Conservation (phyloP, 2,797 vertebrate genomes). For the Sandelia bainsii region DNA sequence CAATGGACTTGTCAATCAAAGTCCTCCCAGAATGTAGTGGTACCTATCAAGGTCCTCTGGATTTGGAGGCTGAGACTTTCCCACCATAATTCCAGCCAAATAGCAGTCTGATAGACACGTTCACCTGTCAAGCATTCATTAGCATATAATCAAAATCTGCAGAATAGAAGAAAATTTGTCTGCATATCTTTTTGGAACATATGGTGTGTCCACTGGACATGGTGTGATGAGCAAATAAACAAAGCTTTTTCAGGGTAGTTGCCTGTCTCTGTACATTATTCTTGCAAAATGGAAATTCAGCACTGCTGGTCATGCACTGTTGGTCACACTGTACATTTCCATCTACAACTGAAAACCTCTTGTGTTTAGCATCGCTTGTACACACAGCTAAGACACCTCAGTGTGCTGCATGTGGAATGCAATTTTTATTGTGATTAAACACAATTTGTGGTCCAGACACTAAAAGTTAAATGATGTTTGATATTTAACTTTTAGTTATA, state of each 20-base stretch:
- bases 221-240: conserved; percentile 41
- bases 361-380: conserved; percentile 11
- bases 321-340: conserved; percentile 34
- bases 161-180: conserved; percentile 15
- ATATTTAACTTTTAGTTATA: background rate
- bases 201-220: conserved; percentile 3
- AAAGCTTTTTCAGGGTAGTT: conserved; percentile 15
- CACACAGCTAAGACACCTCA: conserved; percentile 1
- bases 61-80: conserved; percentile 15
- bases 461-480: background rate
- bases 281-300: conserved; percentile 40
- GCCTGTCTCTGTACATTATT: conserved; percentile 34
- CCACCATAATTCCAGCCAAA: conserved; percentile 18
- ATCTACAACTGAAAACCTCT: conserved; percentile 17
- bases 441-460: background rate
- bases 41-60: conserved; percentile 34
- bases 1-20: conserved; percentile 74
- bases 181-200: conserved; percentile 22
- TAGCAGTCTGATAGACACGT: conserved; percentile 15
- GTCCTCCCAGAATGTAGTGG: conserved; percentile 42
- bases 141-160: conserved; percentile 51
- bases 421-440: background rate
- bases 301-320: conserved; percentile 26
- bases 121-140: conserved; percentile 30
- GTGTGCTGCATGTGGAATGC: background rate